Evolutionary conservation across 2,888 invertebrate species (phyloP).

Genomic region (Furcula furcula): DNA sequence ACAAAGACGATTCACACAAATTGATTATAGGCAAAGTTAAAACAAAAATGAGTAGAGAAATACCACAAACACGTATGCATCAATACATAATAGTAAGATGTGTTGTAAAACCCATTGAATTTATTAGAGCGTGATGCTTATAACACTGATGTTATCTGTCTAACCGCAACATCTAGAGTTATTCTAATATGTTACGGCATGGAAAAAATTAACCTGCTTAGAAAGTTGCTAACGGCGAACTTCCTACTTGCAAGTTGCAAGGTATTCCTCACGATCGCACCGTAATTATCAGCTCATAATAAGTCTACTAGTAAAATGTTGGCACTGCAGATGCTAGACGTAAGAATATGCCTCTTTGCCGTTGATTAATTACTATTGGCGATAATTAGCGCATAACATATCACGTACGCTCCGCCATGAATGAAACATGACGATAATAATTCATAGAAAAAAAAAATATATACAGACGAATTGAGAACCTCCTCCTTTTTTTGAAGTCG

Average conservation of each 20-base stretch:
- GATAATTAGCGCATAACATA: slow-evolving; percentile 31
- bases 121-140: no score
- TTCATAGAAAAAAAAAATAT: no score
- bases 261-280: slow-evolving; percentile 15
- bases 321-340: background rate
- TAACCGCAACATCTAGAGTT: background rate
- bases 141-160: background rate
- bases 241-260: slow-evolving; percentile 22
- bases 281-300: slow-evolving; percentile 27
- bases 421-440: slow-evolving; percentile 45
- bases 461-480: no score
- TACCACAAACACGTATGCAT: no score
- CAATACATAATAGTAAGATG: no score
- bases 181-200: slow-evolving; percentile 6
- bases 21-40: no score
- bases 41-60: no score
- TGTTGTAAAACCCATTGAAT: no score
- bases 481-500: no score
- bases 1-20: no score
- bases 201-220: slow-evolving; percentile 20
- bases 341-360: background rate
- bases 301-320: slow-evolving; percentile 7
- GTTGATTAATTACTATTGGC: slow-evolving; percentile 13
- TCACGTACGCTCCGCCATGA: slow-evolving; percentile 33
- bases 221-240: slow-evolving; percentile 36